A percentile compares a stretch with the other conserved stretches of the same genome.
These are phyloP conservation scores for Dynastes maya DNA, from an alignment of 2,888 invertebrate species.

Conservation along the genomic window DNA sequence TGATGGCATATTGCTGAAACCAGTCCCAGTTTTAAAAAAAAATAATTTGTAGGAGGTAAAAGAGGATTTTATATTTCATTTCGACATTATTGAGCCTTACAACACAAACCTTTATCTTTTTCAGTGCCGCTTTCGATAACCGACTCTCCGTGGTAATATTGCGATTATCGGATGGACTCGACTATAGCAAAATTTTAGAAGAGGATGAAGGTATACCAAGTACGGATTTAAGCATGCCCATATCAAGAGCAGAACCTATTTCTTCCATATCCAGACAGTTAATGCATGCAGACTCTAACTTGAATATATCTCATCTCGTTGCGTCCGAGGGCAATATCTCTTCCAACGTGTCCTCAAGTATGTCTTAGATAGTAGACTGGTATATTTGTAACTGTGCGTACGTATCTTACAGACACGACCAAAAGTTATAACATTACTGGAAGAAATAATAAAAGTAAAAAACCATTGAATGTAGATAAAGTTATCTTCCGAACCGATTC, in stretches of 20 bases:
- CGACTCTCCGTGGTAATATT: conserved; percentile 93
- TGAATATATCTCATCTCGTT: conserved; percentile 74
- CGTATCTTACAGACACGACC: conserved; percentile 50
- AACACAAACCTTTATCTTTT: conserved; percentile 51
- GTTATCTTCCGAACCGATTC: conserved; percentile 60
- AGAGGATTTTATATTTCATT: too few species aligned
- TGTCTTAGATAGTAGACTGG: neutral
- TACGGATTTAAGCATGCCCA: conserved; percentile 66
- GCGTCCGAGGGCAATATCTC: conserved; percentile 59
- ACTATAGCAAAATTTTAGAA: conserved; percentile 74
- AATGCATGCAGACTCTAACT: conserved; percentile 83
- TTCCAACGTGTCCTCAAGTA: conserved; percentile 48
- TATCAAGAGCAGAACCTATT: conserved; percentile 60
- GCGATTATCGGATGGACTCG: conserved; percentile 88
- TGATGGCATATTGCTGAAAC: too few species aligned
- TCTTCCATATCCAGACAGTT: conserved; percentile 71
- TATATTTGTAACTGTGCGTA: too few species aligned
- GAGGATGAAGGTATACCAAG: conserved; percentile 66
- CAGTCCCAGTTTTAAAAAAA: too few species aligned
- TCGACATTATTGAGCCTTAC: too few species aligned
- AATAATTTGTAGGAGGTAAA: too few species aligned
- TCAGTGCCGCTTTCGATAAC: conserved; percentile 92
- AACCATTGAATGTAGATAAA: conserved; percentile 58
- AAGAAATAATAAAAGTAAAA: conserved; percentile 59
- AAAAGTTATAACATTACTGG: conserved; percentile 49